These are phyloP conservation scores for Willisornis vidua DNA, from an alignment of 2,113 vertebrate species.

Conservation along the genomic window DNA sequence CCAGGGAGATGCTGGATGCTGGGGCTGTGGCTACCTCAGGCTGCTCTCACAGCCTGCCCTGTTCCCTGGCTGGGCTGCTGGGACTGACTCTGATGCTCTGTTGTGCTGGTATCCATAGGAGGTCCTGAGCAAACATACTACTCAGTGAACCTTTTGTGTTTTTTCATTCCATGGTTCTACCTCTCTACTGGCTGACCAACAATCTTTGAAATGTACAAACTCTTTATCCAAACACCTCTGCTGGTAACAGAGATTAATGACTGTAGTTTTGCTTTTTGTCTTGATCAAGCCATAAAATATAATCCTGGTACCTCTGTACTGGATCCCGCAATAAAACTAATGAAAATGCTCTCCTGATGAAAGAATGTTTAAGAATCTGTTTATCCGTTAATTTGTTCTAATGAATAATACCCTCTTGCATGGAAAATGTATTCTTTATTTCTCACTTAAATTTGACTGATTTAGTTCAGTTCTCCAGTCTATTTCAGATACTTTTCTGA, in stretches of 20 bases:
- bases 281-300: not conserved
- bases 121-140: not conserved
- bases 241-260: not conserved
- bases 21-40: not conserved
- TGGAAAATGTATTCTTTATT: not conserved
- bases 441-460: not conserved
- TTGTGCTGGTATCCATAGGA: not conserved
- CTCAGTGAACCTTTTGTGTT: not conserved
- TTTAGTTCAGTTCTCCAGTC: not conserved
- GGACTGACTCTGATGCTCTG: not conserved
- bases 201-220: not conserved
- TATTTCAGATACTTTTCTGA: not conserved
- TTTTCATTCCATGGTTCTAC: not conserved
- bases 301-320: not conserved
- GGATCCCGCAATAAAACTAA: not conserved
- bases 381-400: not conserved
- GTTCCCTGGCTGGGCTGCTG: not conserved
- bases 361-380: not conserved
- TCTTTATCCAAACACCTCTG: too few species aligned
- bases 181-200: not conserved
- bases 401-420: not conserved
- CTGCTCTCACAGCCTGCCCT: not conserved
- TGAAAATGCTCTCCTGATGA: not conserved
- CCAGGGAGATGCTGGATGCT: too few species aligned
- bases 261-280: not conserved